Conservation (phyloP, 2,888 invertebrate species). For the Ceramica pisi region DNA sequence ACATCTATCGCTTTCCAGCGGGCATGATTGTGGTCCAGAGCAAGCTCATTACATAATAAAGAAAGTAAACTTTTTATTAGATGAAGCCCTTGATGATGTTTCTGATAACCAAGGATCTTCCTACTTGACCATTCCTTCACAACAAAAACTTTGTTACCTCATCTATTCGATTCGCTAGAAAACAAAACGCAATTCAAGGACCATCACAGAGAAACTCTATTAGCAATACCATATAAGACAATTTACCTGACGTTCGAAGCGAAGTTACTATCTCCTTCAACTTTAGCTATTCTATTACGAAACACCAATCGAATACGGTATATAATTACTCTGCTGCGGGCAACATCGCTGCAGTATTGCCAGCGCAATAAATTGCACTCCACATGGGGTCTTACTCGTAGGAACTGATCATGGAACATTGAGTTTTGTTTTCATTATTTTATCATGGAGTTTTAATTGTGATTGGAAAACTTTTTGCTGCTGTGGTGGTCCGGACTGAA, state of each 20-base stretch:
- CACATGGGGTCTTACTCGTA: slow-evolving; percentile 54
- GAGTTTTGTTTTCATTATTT: slow-evolving; percentile 29
- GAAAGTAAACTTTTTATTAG: too few relatives aligned
- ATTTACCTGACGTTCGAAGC: slow-evolving; percentile 10
- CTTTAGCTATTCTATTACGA: slow-evolving; percentile 45
- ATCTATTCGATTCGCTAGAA: not conserved
- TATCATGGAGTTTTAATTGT: slow-evolving; percentile 18
- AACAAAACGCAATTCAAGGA: slow-evolving; percentile 3
- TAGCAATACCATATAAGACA: slow-evolving; percentile 20
- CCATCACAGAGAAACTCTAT: not conserved
- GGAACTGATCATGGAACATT: slow-evolving; percentile 47
- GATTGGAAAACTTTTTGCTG: slow-evolving; percentile 11
- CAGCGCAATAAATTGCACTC: slow-evolving; percentile 60
- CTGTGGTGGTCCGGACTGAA: slow-evolving; percentile 15
- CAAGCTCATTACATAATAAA: too few relatives aligned
- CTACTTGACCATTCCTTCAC: not conserved
- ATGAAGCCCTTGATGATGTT: not conserved
- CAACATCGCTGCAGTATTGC: slow-evolving; percentile 39
- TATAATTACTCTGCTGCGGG: slow-evolving; percentile 56
- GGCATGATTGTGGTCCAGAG: too few relatives aligned
- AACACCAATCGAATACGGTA: slow-evolving; percentile 48
- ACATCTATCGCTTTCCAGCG: too few relatives aligned
- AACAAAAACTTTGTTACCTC: slow-evolving; percentile 5
- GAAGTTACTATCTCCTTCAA: slow-evolving; percentile 29
- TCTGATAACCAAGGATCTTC: not conserved